These are phyloP conservation scores for Dryoscopus gambensis DNA, from an alignment of 2,113 vertebrate species.

Conservation along the genomic window DNA sequence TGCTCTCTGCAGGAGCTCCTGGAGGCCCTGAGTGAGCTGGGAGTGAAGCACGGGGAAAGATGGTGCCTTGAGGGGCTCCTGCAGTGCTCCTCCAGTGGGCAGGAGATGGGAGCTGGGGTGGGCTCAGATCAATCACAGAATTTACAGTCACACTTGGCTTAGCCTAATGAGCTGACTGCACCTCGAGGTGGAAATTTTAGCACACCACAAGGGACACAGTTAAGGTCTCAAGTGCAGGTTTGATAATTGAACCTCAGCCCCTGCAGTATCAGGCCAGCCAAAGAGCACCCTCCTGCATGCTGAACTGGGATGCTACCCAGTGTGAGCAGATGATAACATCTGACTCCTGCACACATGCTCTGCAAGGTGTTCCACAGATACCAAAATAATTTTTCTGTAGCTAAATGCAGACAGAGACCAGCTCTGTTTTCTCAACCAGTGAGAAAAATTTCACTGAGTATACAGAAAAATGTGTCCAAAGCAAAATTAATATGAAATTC, in stretches of 20 bases:
- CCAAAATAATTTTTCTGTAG: neutral
- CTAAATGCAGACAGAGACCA: neutral
- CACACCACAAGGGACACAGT: neutral
- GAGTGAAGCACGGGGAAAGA: neutral
- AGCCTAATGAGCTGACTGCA: neutral
- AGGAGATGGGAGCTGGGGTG: neutral
- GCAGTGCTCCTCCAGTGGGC: neutral
- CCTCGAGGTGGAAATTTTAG: neutral
- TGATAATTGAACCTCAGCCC: neutral
- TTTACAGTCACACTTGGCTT: neutral
- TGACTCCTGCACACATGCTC: neutral
- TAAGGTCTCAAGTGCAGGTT: neutral
- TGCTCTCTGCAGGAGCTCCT: neutral
- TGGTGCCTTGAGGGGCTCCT: neutral
- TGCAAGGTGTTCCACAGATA: neutral
- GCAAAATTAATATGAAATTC: neutral
- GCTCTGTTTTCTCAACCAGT: neutral
- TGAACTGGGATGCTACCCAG: neutral
- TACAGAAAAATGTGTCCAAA: neutral
- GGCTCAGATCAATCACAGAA: neutral
- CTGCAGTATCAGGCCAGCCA: neutral
- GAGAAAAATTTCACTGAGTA: neutral
- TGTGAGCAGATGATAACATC: neutral
- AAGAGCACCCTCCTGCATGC: neutral
- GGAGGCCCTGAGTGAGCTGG: fast-evolving